Evolutionary conservation across 2,888 invertebrate genomes (phyloP).

Genomic region (Heliconius sara): DNA sequence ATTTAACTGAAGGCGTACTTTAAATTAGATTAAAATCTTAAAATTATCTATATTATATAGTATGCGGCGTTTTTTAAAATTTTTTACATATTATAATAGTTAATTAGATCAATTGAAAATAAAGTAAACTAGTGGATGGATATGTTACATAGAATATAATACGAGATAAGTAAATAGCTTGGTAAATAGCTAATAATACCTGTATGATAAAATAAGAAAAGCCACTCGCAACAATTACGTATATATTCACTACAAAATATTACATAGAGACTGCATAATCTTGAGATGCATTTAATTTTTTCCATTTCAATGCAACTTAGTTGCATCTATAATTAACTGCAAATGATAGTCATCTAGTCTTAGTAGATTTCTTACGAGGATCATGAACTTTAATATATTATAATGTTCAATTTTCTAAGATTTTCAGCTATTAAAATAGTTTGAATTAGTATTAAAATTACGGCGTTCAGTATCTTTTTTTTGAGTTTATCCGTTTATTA

Average conservation of each 20-base stretch:
- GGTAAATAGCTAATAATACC: not conserved
- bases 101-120: not conserved
- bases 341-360: not conserved
- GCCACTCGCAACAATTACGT: slow-evolving; percentile 26
- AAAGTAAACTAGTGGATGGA: not conserved
- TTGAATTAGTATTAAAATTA: not conserved
- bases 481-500: not conserved
- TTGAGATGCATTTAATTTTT: slow-evolving; percentile 9
- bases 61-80: not conserved
- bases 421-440: not conserved
- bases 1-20: not conserved
- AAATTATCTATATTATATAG: not conserved
- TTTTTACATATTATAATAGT: not conserved
- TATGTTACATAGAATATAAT: not conserved
- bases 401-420: not conserved
- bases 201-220: slow-evolving; percentile 7
- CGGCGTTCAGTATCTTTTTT: not conserved
- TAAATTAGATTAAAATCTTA: not conserved
- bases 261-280: not conserved
- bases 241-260: slow-evolving; percentile 22
- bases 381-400: slow-evolving; percentile 22
- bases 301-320: slow-evolving; percentile 33
- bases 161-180: not conserved
- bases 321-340: slow-evolving; percentile 6
- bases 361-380: slow-evolving; percentile 20